These are phyloP conservation scores for Drosophila fulvimacula DNA, from an alignment of 2,888 invertebrate species.

Conservation along the genomic window DNA sequence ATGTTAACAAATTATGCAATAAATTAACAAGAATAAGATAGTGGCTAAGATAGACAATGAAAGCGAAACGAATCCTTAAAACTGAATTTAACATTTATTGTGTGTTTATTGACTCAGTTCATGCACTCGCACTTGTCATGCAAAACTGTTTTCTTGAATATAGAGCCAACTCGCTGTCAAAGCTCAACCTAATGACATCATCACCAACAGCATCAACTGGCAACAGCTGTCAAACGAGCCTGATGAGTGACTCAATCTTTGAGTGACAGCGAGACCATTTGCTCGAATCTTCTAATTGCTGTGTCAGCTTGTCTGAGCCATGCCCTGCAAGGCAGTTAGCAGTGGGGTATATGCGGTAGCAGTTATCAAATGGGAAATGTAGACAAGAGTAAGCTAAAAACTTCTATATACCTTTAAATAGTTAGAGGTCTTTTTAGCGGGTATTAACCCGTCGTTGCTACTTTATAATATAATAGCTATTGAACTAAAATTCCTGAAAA, in stretches of 20 bases:
- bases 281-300: slow-evolving; percentile 62
- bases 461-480: neutral
- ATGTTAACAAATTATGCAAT: slow-evolving; percentile 38
- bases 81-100: neutral
- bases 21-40: slow-evolving; percentile 28
- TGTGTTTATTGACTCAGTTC: neutral
- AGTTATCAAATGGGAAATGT: neutral
- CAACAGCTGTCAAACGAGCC: slow-evolving; percentile 49
- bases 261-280: slow-evolving; percentile 38
- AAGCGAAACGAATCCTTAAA: neutral
- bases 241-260: slow-evolving; percentile 51
- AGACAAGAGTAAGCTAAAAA: neutral
- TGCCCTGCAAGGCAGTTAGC: slow-evolving; percentile 6
- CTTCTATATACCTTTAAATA: neutral
- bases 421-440: neutral
- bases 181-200: slow-evolving; percentile 48
- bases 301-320: slow-evolving; percentile 22
- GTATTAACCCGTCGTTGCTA: neutral
- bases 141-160: neutral
- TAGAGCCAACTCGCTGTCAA: too few species aligned
- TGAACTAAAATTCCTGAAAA: too few species aligned
- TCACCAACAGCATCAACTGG: neutral
- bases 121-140: neutral
- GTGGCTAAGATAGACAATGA: slow-evolving; percentile 2
- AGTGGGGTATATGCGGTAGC: neutral